These are phyloP conservation scores for Chloroceryle amazona DNA, from an alignment of 2,797 vertebrate genomes.

Conservation along the genomic window DNA sequence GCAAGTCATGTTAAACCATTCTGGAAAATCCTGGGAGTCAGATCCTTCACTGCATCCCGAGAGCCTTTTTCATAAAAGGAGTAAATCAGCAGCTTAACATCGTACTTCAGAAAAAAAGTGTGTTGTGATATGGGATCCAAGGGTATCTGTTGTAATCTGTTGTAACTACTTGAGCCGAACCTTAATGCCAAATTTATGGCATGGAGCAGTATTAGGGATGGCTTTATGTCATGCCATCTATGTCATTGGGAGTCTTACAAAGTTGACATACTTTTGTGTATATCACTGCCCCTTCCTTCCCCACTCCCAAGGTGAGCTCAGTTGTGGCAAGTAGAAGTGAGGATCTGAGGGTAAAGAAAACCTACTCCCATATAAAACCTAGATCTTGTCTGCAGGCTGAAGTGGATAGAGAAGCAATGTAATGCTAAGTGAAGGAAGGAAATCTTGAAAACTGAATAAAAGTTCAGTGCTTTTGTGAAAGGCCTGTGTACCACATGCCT, in stretches of 20 bases:
- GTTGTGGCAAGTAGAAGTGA: neutral
- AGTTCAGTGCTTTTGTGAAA: neutral
- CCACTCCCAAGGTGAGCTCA: neutral
- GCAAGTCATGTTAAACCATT: neutral
- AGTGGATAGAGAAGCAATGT: neutral
- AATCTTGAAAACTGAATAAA: neutral
- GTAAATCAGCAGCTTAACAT: neutral
- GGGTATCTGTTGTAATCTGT: neutral
- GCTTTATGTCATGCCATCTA: neutral
- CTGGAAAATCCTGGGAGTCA: neutral
- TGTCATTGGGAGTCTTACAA: neutral
- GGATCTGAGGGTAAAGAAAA: neutral
- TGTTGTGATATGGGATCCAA: neutral
- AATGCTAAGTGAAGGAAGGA: neutral
- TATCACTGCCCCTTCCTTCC: neutral
- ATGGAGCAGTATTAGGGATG: neutral
- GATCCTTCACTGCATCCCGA: neutral
- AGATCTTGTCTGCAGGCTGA: neutral
- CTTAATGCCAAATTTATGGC: neutral
- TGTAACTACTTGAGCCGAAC: neutral
- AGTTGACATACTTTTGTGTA: neutral
- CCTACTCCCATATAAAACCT: neutral
- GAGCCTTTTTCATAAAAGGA: neutral
- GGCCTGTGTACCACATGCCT: neutral
- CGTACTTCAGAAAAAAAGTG: fast-evolving